phyloP scores from a whole-genome alignment of 2,888 invertebrate genomes.

The Drosophila prolongata region DNA sequence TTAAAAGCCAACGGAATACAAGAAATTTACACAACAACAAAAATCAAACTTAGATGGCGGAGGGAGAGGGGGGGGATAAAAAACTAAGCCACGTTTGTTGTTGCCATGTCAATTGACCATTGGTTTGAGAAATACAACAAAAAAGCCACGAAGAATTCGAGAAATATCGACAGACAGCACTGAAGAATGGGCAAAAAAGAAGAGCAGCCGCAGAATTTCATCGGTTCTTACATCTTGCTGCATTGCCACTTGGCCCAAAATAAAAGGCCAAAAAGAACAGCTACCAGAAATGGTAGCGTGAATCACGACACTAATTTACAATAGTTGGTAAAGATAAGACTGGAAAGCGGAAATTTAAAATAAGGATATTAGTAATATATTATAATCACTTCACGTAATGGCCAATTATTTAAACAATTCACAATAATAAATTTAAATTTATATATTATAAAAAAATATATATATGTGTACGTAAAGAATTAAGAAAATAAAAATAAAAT shows the following conservation, averaged over 20 bases:
- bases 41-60: not conserved
- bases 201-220: conserved; percentile 39
- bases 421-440: no score
- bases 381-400: no score
- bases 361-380: no score
- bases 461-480: no score
- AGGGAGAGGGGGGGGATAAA: not conserved
- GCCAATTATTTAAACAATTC: no score
- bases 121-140: not conserved
- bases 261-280: conserved; percentile 20
- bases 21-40: conserved; percentile 39
- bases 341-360: no score
- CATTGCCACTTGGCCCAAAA: conserved; percentile 40
- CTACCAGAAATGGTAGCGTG: conserved; percentile 5
- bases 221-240: conserved; percentile 33
- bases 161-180: conserved; percentile 24
- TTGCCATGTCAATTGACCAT: conserved; percentile 32
- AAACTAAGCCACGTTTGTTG: conserved; percentile 21
- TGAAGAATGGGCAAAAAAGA: conserved; percentile 13
- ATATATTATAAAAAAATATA: no score
- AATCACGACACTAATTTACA: no score
- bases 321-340: no score
- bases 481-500: no score
- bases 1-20: conserved; percentile 63
- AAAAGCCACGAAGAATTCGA: conserved; percentile 16